Conservation (phyloP, 1,140 invertebrate genomes). For the Brachionus sp. region DNA sequence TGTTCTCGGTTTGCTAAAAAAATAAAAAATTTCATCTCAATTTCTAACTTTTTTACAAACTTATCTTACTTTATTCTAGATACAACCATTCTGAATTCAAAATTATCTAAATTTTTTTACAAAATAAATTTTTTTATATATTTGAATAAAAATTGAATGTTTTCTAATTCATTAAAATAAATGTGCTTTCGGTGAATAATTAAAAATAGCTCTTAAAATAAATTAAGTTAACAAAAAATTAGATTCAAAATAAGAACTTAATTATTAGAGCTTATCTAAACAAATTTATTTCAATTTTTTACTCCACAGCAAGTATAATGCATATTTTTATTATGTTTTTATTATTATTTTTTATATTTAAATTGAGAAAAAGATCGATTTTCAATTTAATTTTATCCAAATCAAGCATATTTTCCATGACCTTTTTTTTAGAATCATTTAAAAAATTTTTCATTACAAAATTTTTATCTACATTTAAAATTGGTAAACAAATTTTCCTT, state of each 20-base stretch:
- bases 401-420: too few relatives aligned
- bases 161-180: not conserved
- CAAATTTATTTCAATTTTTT: not conserved
- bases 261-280: not conserved
- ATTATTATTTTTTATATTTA: too few relatives aligned
- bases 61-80: constrained; percentile 1
- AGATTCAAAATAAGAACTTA: not conserved
- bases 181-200: not conserved
- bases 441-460: too few relatives aligned
- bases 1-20: constrained; percentile 72
- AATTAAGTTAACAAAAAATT: not conserved
- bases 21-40: not conserved
- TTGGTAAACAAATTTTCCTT: too few relatives aligned
- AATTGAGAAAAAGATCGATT: too few relatives aligned
- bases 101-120: not conserved
- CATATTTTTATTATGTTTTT: not conserved
- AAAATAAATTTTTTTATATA: not conserved
- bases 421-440: too few relatives aligned
- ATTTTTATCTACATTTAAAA: too few relatives aligned
- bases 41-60: not conserved
- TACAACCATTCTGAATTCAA: not conserved
- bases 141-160: not conserved
- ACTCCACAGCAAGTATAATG: not conserved
- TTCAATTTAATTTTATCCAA: too few relatives aligned
- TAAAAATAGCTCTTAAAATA: not conserved